phyloP scores from a whole-genome alignment of 92 coral and sea anemone genomes.

The Palythoa grandiflora region DNA sequence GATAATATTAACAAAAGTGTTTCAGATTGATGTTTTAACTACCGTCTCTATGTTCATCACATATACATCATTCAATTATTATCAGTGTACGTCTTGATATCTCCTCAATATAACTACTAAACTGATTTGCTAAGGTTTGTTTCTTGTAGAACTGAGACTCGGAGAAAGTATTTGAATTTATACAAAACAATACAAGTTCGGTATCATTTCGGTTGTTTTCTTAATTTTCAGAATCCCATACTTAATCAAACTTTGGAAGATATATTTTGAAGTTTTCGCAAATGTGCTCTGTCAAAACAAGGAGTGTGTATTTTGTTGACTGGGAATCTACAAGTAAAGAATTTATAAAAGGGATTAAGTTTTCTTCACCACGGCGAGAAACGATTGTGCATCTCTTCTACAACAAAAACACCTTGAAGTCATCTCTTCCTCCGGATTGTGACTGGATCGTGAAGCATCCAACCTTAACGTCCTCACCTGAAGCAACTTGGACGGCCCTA shows the following conservation, averaged over 20 bases:
- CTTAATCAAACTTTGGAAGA: neutral
- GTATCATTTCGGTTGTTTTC: neutral
- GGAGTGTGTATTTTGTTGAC: slow-evolving; percentile 79
- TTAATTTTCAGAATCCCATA: neutral
- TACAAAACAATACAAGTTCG: neutral
- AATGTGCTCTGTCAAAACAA: slow-evolving; percentile 78
- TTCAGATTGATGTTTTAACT: neutral
- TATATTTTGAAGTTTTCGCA: neutral
- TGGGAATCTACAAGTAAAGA: slow-evolving; percentile 89
- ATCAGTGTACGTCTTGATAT: no score
- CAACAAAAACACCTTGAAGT: slow-evolving; percentile 78
- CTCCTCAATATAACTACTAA: no score
- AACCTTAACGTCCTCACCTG: slow-evolving; percentile 74
- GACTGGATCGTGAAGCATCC: slow-evolving; percentile 87
- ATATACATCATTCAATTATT: no score
- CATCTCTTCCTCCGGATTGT: slow-evolving; percentile 64
- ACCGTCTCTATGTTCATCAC: no score
- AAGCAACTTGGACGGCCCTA: slow-evolving; percentile 90
- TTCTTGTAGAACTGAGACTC: neutral
- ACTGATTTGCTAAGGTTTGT: neutral
- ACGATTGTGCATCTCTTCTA: slow-evolving; percentile 80
- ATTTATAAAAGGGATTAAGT: slow-evolving; percentile 80
- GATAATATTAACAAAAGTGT: neutral
- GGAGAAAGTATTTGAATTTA: neutral
- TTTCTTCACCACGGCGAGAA: slow-evolving; percentile 73